phyloP scores from a whole-genome alignment of 2,888 invertebrate genomes.

The Reticulitermes lucifugus region DNA sequence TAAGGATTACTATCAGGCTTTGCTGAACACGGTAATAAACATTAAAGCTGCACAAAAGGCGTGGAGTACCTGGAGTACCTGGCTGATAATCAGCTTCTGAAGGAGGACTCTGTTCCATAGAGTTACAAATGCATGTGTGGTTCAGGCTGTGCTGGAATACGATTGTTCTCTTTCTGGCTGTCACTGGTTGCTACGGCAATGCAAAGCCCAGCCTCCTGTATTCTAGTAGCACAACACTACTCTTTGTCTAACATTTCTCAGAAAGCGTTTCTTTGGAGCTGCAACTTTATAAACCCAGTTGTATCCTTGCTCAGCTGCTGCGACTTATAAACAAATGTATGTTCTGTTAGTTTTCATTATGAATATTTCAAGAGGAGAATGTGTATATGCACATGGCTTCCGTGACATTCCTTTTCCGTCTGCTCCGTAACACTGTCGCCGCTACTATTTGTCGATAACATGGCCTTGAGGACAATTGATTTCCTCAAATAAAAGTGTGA shows the following conservation, averaged over 20 bases:
- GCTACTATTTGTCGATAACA: no score
- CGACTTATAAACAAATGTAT: conserved; percentile 30
- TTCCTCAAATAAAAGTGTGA: no score
- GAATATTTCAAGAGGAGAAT: conserved; percentile 30
- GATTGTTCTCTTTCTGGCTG: no score
- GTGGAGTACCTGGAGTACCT: no score
- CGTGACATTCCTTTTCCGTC: not conserved
- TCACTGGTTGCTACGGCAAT: not conserved
- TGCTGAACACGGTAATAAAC: no score
- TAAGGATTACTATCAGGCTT: no score
- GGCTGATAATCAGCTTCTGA: no score
- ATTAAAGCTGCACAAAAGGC: no score
- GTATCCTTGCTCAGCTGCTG: conserved; percentile 3
- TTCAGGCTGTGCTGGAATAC: no score
- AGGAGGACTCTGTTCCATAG: no score
- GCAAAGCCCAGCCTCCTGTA: not conserved
- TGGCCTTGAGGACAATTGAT: no score
- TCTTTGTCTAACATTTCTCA: conserved; percentile 25
- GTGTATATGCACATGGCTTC: conserved; percentile 24
- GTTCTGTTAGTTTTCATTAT: conserved; percentile 44
- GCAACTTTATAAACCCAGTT: conserved; percentile 8
- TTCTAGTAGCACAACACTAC: not conserved
- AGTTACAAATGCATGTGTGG: no score
- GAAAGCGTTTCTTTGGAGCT: conserved; percentile 30
- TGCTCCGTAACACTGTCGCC: not conserved